A percentile compares a stretch with the other conserved stretches of the same genome.
phyloP scores from a whole-genome alignment of 2,113 vertebrate species.

The Eretmochelys imbricata region DNA sequence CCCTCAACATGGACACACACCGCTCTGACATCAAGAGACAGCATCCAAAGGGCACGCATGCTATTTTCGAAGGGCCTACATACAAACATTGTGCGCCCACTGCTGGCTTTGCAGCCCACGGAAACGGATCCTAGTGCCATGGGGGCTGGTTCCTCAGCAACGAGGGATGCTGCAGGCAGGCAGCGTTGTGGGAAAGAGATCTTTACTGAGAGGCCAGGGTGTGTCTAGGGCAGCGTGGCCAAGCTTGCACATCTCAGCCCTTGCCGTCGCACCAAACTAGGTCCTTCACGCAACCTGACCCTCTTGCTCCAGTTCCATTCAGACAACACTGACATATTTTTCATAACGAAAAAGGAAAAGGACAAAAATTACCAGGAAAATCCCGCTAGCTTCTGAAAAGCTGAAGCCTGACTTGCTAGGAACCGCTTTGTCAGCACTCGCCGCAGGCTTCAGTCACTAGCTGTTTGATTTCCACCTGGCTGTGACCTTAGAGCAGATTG shows the following conservation, averaged over 20 bases:
- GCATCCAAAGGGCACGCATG: neutral
- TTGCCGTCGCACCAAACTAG: neutral
- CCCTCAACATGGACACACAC: neutral
- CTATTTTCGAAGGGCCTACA: neutral
- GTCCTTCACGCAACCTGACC: neutral
- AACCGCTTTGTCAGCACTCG: neutral
- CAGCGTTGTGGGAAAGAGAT: neutral
- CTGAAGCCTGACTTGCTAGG: neutral
- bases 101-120: too few relatives aligned
- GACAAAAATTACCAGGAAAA: too few relatives aligned
- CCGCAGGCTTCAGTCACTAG: neutral
- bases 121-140: too few relatives aligned
- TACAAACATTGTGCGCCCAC: neutral
- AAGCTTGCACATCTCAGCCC: neutral
- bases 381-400: neutral
- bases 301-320: neutral
- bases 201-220: neutral
- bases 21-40: neutral
- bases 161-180: neutral
- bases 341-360: too few relatives aligned
- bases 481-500: neutral
- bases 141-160: neutral
- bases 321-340: too few relatives aligned
- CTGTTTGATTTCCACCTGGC: neutral
- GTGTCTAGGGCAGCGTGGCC: too few relatives aligned